Evolutionary conservation across 2,797 vertebrate species (phyloP).

Genomic region (Natrix natrix): DNA sequence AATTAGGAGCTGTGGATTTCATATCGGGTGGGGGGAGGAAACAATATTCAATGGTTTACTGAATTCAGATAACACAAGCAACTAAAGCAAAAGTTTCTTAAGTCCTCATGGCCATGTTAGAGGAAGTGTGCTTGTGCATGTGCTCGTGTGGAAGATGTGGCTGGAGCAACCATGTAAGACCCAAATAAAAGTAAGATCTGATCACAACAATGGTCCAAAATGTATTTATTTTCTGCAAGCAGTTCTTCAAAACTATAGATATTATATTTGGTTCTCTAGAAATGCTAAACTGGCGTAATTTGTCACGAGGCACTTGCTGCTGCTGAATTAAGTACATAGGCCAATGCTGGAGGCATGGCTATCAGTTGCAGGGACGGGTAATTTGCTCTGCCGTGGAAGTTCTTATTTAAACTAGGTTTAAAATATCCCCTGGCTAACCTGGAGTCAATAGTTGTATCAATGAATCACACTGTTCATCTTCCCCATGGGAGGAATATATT

Average conservation of each 20-base stretch:
- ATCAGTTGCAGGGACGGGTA: slow-evolving; percentile 29
- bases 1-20: not conserved
- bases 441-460: slow-evolving; percentile 31
- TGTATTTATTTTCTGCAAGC: not conserved
- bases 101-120: no score
- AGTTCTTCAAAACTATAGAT: not conserved
- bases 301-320: not conserved
- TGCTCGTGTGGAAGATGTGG: no score
- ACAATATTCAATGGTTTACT: not conserved
- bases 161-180: no score
- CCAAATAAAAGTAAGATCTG: not conserved
- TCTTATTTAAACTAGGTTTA: slow-evolving; percentile 57
- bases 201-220: not conserved
- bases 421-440: slow-evolving; percentile 41
- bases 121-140: not conserved
- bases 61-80: not conserved
- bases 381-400: slow-evolving; percentile 32
- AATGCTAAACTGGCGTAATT: not conserved
- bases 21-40: not conserved
- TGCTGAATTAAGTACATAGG: slow-evolving; percentile 39
- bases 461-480: slow-evolving; percentile 52
- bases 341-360: slow-evolving; percentile 34
- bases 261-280: not conserved
- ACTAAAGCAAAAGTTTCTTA: not conserved
- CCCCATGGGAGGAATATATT: slow-evolving; percentile 28